Conservation (phyloP, 2,888 invertebrate species). For the Metopia argyrocephala region DNA sequence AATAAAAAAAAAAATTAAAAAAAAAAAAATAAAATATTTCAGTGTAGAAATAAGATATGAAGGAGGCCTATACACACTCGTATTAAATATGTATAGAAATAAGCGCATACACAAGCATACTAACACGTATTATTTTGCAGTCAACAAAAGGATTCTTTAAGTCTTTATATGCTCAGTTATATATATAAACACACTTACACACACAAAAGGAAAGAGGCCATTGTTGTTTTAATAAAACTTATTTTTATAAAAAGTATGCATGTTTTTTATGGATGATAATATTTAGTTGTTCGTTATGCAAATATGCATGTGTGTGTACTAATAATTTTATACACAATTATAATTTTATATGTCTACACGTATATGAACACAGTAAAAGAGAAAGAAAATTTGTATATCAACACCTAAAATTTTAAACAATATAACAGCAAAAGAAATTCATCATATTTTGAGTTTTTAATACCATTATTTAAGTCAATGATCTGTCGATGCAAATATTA, state of each 20-base stretch:
- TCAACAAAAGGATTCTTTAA: conserved; percentile 26
- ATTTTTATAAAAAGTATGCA: conserved; percentile 7
- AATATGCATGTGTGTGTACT: neutral
- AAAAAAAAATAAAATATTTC: conserved; percentile 2
- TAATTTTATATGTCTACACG: too few relatives aligned
- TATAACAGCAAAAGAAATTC: too few relatives aligned
- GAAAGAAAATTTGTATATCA: too few relatives aligned
- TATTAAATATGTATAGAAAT: neutral
- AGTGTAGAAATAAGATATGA: neutral
- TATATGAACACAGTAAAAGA: too few relatives aligned
- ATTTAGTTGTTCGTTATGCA: neutral
- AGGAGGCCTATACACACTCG: neutral
- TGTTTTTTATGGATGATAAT: neutral
- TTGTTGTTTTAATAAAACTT: conserved; percentile 31
- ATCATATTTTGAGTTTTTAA: too few relatives aligned
- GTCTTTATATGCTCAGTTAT: neutral
- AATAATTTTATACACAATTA: too few relatives aligned
- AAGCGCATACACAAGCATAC: neutral
- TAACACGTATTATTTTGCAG: neutral
- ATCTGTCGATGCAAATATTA: too few relatives aligned
- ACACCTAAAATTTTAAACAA: too few relatives aligned
- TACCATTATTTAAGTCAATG: too few relatives aligned
- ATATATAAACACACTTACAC: neutral
- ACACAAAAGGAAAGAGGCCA: neutral
- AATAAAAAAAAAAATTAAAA: neutral